Percentiles rank a stretch among this genome's conserved stretches.
These are phyloP conservation scores for Scalopus aquaticus DNA, from an alignment of 2,113 vertebrate species.

Conservation along the genomic window DNA sequence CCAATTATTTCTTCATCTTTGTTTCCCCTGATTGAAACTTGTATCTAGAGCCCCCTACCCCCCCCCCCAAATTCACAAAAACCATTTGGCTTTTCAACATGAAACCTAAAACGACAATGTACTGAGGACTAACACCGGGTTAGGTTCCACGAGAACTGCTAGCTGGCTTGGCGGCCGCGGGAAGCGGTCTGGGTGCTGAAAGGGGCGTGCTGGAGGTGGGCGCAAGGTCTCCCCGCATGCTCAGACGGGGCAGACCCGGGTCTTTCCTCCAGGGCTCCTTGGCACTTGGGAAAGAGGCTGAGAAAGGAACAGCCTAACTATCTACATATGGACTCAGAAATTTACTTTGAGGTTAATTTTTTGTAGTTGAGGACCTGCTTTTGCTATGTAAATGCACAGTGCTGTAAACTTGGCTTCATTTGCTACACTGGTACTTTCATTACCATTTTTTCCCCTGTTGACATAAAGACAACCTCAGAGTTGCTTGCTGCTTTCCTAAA, in stretches of 20 bases:
- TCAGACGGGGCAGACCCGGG: not conserved
- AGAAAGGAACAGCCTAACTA: not conserved
- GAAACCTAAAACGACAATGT: not conserved
- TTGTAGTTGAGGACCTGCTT: slow-evolving; percentile 30
- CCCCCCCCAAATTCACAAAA: not conserved
- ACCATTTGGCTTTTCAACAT: slow-evolving; percentile 24
- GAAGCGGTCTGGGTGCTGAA: not conserved
- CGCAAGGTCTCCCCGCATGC: not conserved
- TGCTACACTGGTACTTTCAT: slow-evolving; percentile 35
- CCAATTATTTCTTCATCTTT: not conserved
- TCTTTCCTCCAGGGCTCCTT: slow-evolving; percentile 22
- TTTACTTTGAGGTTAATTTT: slow-evolving; percentile 47
- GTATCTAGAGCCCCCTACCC: not conserved
- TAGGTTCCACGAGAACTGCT: not conserved
- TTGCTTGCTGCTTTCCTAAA: not conserved
- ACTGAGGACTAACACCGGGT: not conserved
- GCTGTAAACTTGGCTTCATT: slow-evolving; percentile 48
- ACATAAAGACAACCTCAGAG: not conserved
- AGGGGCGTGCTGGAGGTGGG: not conserved
- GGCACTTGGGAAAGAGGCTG: slow-evolving; percentile 67
- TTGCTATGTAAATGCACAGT: slow-evolving; percentile 53
- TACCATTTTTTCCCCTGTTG: not conserved
- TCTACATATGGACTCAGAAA: not conserved
- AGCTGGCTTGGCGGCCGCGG: not conserved
- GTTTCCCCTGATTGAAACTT: slow-evolving; percentile 19